A percentile compares a stretch with the other conserved stretches of the same genome.
These are phyloP conservation scores for Cyclophora albipunctata DNA, from an alignment of 2,888 invertebrate genomes.

Conservation along the genomic window DNA sequence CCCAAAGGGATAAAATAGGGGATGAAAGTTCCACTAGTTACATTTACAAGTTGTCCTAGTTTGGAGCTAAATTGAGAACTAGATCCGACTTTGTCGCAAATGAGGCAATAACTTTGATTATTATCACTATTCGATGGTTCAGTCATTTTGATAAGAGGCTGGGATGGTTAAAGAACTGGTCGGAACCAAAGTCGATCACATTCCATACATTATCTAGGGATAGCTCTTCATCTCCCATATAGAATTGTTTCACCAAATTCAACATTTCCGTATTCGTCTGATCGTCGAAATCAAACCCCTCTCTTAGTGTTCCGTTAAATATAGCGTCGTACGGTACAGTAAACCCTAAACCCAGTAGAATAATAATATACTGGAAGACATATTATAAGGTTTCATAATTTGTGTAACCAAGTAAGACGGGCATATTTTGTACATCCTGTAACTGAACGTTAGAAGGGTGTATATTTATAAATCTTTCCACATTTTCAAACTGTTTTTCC, in stretches of 20 bases:
- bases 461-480: conserved; percentile 13
- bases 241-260: conserved; percentile 11
- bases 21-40: too few species aligned
- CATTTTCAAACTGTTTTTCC: conserved; percentile 15
- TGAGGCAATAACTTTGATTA: too few species aligned
- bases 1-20: too few species aligned
- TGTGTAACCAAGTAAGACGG: conserved; percentile 14
- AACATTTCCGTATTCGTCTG: conserved; percentile 3
- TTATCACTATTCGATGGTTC: too few species aligned
- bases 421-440: conserved; percentile 6
- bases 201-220: conserved; percentile 1
- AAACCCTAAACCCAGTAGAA: neutral
- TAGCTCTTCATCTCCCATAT: conserved; percentile 13
- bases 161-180: conserved; percentile 13
- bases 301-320: conserved; percentile 1
- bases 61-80: too few species aligned
- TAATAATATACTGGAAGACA: too few species aligned
- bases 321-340: neutral
- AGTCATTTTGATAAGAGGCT: too few species aligned
- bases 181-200: conserved; percentile 15
- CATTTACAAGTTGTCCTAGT: too few species aligned
- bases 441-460: conserved; percentile 15
- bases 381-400: conserved; percentile 7
- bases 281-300: conserved; percentile 4
- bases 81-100: too few species aligned